Conservation (phyloP, 2,888 invertebrate species). For the Allophyes oxyacanthae region DNA sequence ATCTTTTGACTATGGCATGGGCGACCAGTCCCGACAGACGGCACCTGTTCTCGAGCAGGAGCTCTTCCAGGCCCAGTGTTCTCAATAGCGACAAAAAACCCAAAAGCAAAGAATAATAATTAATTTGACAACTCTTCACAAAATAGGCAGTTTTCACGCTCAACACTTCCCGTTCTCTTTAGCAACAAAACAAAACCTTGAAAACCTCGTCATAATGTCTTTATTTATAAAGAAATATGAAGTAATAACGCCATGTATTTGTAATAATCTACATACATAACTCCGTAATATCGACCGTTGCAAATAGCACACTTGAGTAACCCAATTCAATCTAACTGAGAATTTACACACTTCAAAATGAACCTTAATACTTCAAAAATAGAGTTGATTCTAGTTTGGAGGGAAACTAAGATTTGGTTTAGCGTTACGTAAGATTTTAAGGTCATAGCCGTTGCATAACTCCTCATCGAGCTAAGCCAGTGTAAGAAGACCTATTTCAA, state of each 20-base stretch:
- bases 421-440: slow-evolving; percentile 84
- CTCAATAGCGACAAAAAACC: no score
- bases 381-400: slow-evolving; percentile 53
- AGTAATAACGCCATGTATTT: slow-evolving; percentile 43
- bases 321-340: slow-evolving; percentile 70
- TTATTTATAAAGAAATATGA: slow-evolving; percentile 44
- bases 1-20: no score
- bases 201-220: slow-evolving; percentile 29
- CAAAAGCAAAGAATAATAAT: no score
- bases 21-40: no score
- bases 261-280: slow-evolving; percentile 57
- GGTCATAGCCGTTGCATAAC: slow-evolving; percentile 83
- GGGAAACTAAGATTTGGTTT: slow-evolving; percentile 67
- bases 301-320: slow-evolving; percentile 73
- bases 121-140: slow-evolving; percentile 3
- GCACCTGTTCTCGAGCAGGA: no score
- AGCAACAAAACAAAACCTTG: slow-evolving; percentile 40
- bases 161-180: slow-evolving; percentile 29
- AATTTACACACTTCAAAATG: slow-evolving; percentile 39
- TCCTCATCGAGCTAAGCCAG: slow-evolving; percentile 67
- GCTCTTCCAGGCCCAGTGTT: no score
- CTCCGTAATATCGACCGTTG: slow-evolving; percentile 57
- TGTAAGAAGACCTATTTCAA: slow-evolving; percentile 63
- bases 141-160: slow-evolving; percentile 32
- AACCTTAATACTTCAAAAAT: slow-evolving; percentile 1